Percentiles rank a stretch among this genome's conserved stretches.
These are phyloP conservation scores for Litocranius walleri DNA, from an alignment of 2,113 vertebrate species.

Conservation along the genomic window DNA sequence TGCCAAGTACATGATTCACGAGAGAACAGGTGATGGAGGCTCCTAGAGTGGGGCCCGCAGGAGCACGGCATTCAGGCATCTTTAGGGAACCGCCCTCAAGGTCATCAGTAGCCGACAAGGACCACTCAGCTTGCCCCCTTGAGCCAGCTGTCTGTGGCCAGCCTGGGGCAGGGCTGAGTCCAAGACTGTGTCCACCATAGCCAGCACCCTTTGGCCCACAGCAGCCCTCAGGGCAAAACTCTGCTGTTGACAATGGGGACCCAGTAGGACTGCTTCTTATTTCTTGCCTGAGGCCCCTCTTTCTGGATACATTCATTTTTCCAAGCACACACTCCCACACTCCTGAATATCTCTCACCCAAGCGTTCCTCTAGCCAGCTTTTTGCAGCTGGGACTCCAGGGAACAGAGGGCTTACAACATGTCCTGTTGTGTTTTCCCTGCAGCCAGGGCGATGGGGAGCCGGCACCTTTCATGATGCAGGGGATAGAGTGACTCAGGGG, in stretches of 20 bases:
- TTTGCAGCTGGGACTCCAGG: background rate
- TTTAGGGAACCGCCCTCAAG: rapidly evolving
- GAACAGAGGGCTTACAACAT: rapidly evolving
- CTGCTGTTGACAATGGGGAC: background rate
- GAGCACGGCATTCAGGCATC: rapidly evolving
- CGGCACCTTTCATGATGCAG: rapidly evolving
- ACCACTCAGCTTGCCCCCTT: background rate
- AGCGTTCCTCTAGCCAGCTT: background rate
- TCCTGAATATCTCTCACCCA: background rate
- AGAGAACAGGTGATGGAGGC: rapidly evolving
- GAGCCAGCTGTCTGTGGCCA: rapidly evolving
- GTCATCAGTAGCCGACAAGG: rapidly evolving
- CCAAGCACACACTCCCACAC: background rate
- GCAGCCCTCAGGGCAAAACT: background rate
- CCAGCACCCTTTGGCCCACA: rapidly evolving
- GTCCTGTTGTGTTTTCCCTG: rapidly evolving
- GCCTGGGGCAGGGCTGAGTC: background rate
- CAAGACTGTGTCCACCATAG: rapidly evolving
- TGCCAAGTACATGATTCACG: background rate
- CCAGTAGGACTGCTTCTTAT: too few relatives aligned
- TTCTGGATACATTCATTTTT: background rate
- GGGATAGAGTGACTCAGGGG: rapidly evolving
- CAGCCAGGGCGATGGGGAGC: too few relatives aligned
- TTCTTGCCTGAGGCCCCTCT: background rate
- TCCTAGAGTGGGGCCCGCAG: rapidly evolving